Evolutionary conservation across 2,888 invertebrate species (phyloP), one percentile per base, ranked within the genome.

Genomic region (Prenolepis imparis): DNA sequence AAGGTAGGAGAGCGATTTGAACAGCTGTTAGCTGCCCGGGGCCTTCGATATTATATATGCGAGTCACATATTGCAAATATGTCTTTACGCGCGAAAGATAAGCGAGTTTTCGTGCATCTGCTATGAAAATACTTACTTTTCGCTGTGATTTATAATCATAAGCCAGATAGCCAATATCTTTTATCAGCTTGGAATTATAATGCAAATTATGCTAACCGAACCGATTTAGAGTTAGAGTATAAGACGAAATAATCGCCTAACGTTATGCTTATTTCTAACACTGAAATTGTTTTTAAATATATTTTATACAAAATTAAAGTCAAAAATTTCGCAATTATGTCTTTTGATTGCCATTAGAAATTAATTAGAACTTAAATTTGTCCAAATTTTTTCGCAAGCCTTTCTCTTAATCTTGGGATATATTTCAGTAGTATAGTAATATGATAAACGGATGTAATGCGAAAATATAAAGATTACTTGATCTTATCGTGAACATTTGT

Each of bases 1-100:
- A 94, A 95, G 96, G 96, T 96, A 95, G 32, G 80, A 67, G n/a
- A 64, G 8, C 21, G 36, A n/a, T 39, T 39, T 74, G 24, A 75
- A 55, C 52, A 41, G 12, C 36, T 57, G 41, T 36, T 0, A 36
- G 5, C 0, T 2, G 15, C 3, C 21, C 12, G 3, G 36, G 18
- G 18, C 5, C 12, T 11, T 41, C 11, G 12, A 32, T 32, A 32
- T 32, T 32, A 11, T 24, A 77, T 5, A 12, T 8, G 52, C 18
- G 8, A 52, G 2, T 52, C 52, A n/a, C 28, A 28, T 28, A 52
- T 52, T n/a, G n/a, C 2, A 59, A 12, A 59, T 59, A 15, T 72
- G 55, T 57, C 3, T 6, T 15, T 36, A 28, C 28, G 28, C 28
- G n/a, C 0, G 15, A 32, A 12, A 68, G 21, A 24, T 72, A 21